A percentile compares a stretch with the other conserved stretches of the same genome.
These are phyloP conservation scores for Drosophila malerkotliana DNA, from an alignment of 1,140 invertebrate species.

Conservation along the genomic window DNA sequence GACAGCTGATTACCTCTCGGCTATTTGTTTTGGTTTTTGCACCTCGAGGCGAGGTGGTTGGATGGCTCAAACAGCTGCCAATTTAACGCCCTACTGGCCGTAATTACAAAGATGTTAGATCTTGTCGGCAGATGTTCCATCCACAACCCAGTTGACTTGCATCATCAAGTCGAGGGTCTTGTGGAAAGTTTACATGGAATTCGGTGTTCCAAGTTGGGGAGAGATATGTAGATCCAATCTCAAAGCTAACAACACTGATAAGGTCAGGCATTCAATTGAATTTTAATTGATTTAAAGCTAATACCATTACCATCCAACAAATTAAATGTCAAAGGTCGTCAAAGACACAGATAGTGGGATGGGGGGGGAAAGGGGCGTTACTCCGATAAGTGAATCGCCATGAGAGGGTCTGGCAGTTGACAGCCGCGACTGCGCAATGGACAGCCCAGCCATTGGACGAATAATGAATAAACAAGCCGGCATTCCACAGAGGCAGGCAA, in stretches of 20 bases:
- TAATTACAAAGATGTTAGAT: conserved; percentile 72
- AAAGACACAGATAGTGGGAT: background rate
- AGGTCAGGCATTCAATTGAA: conserved; percentile 35
- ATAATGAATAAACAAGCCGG: conserved; percentile 33
- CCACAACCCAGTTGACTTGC: conserved; percentile 23
- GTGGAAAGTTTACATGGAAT: conserved; percentile 22
- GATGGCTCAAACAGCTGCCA: conserved; percentile 63
- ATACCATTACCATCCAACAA: conserved; percentile 10
- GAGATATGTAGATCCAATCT: too few relatives aligned
- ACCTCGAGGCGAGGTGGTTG: conserved; percentile 19
- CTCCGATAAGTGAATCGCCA: conserved; percentile 32
- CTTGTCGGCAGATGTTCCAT: conserved; percentile 47
- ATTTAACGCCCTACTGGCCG: conserved; percentile 61
- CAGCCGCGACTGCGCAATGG: conserved; percentile 63
- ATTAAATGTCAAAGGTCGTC: conserved; percentile 18
- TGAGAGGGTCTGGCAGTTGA: conserved; percentile 32
- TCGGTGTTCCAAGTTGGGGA: background rate
- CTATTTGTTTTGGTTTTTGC: conserved; percentile 65
- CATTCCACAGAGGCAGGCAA: conserved; percentile 36
- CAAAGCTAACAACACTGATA: too few relatives aligned
- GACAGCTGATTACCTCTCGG: conserved; percentile 71
- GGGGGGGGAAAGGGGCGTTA: background rate
- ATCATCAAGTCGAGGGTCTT: conserved; percentile 11
- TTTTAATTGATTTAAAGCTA: conserved; percentile 41
- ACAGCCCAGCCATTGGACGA: conserved; percentile 5